These are phyloP conservation scores for Amazona guildingii DNA, from an alignment of 2,113 vertebrate genomes.

Conservation along the genomic window DNA sequence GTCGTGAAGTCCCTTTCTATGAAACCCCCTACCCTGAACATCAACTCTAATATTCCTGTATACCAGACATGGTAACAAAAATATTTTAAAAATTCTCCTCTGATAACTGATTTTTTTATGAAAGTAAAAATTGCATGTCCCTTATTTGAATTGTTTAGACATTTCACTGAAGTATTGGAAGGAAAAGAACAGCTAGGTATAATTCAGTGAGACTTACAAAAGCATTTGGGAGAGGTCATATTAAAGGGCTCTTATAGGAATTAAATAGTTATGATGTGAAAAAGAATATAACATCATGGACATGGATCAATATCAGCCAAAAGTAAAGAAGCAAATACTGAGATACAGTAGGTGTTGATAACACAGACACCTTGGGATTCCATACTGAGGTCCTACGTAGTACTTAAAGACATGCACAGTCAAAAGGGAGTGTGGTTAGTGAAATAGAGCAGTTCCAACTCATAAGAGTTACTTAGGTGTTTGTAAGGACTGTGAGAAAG, in stretches of 20 bases:
- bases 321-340: background rate
- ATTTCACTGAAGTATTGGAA: background rate
- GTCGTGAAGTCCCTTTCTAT: background rate
- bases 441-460: background rate
- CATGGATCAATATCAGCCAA: background rate
- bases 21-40: rapidly evolving
- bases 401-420: background rate
- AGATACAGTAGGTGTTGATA: background rate
- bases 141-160: background rate
- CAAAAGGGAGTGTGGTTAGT: background rate
- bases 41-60: background rate
- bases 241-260: background rate
- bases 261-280: background rate
- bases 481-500: background rate
- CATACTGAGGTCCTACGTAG: background rate
- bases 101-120: background rate
- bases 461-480: background rate
- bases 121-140: background rate
- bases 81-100: background rate
- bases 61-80: background rate
- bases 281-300: background rate
- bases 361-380: background rate
- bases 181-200: background rate
- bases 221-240: background rate
- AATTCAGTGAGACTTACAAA: background rate